A percentile compares a stretch with the other conserved stretches of the same genome.
phyloP scores from a whole-genome alignment of 2,113 vertebrate species.

The Otocyon megalotis region DNA sequence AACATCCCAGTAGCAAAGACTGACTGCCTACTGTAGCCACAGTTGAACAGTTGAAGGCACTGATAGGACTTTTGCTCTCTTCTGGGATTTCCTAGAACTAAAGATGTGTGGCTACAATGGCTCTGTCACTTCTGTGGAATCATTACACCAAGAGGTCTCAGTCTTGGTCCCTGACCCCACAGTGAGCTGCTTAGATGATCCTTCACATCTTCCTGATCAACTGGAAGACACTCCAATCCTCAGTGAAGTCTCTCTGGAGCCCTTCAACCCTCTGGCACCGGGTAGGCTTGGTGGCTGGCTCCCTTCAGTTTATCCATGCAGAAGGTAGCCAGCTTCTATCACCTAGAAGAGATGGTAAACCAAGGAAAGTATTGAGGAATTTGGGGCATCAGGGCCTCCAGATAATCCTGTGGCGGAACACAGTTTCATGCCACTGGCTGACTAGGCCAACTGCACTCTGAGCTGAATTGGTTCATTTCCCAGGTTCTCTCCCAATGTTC shows the following conservation, averaged over 20 bases:
- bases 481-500: conserved; percentile 53
- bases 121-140: conserved; percentile 72
- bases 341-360: not conserved
- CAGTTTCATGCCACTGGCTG: conserved; percentile 25
- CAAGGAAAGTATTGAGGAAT: not conserved
- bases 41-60: not conserved
- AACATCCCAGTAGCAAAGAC: conserved; percentile 31
- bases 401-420: not conserved
- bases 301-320: not conserved
- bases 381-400: not conserved
- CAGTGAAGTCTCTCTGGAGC: conserved; percentile 85
- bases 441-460: conserved; percentile 12
- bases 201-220: conserved; percentile 83
- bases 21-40: not conserved
- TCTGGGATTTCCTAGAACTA: conserved; percentile 78
- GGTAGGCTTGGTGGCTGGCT: conserved; percentile 69
- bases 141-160: conserved; percentile 83
- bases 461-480: conserved; percentile 74
- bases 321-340: not conserved
- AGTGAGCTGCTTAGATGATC: conserved; percentile 83
- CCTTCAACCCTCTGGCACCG: conserved; percentile 87
- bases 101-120: conserved; percentile 86
- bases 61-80: conserved; percentile 50
- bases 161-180: conserved; percentile 81
- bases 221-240: conserved; percentile 86